These are phyloP conservation scores for Oreotragus oreotragus DNA, from an alignment of 2,113 vertebrate species.

Conservation along the genomic window DNA sequence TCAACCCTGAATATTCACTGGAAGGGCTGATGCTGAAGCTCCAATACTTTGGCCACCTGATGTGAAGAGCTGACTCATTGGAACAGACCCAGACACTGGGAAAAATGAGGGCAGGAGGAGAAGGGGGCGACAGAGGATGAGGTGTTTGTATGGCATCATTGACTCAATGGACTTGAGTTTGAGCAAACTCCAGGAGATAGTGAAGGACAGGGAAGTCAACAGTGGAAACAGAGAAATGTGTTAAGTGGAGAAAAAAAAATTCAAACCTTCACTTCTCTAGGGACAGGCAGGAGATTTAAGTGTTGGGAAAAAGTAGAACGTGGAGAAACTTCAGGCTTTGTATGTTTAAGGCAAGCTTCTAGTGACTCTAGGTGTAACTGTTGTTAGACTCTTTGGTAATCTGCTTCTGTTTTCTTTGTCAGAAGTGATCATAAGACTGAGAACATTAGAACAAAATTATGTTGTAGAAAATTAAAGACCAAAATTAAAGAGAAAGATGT, in stretches of 20 bases:
- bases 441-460: constrained; percentile 5
- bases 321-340: background rate
- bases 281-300: background rate
- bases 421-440: background rate
- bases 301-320: background rate
- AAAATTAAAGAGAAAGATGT: background rate
- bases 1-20: background rate
- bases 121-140: rapidly evolving
- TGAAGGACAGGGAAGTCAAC: background rate
- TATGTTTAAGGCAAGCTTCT: background rate
- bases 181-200: background rate
- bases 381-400: background rate
- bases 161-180: background rate
- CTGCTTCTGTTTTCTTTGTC: background rate
- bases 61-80: background rate
- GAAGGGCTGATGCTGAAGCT: background rate
- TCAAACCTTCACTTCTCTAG: background rate
- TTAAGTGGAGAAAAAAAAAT: background rate
- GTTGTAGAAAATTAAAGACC: background rate
- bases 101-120: background rate
- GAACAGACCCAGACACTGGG: background rate
- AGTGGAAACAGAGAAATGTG: background rate
- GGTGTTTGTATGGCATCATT: background rate
- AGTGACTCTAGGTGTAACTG: background rate
- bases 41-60: background rate